These are phyloP conservation scores for Drosophila arizonae DNA, from an alignment of 1,140 invertebrate species.

Conservation along the genomic window DNA sequence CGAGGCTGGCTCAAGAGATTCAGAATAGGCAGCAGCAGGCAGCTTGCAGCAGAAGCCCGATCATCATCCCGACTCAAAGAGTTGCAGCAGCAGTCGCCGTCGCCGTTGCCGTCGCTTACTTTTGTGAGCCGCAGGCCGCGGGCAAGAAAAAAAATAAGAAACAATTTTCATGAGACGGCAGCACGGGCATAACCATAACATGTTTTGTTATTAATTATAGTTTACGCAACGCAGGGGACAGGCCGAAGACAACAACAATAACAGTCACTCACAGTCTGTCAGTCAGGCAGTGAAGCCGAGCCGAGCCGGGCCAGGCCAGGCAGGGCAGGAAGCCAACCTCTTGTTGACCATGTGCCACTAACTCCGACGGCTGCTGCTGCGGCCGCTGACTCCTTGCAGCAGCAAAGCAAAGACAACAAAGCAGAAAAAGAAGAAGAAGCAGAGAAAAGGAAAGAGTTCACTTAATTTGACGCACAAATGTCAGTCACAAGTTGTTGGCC, in stretches of 20 bases:
- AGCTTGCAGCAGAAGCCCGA: not conserved
- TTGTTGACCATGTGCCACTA: conserved; percentile 70
- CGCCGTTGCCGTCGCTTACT: conserved; percentile 31
- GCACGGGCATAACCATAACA: conserved; percentile 74
- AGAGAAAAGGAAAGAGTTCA: conserved; percentile 65
- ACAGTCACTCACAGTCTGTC: conserved; percentile 59
- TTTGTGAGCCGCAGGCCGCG: conserved; percentile 60
- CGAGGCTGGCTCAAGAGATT: conserved; percentile 20
- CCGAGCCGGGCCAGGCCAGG: not conserved
- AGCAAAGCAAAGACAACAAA: too few relatives aligned
- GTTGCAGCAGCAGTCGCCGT: not conserved
- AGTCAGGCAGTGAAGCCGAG: conserved; percentile 25
- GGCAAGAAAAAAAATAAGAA: conserved; percentile 63
- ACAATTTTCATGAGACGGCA: conserved; percentile 67
- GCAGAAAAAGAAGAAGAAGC: not conserved
- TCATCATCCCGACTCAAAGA: conserved; percentile 8
- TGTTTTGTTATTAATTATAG: conserved; percentile 82
- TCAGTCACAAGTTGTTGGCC: conserved; percentile 59
- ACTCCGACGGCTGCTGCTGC: conserved; percentile 3
- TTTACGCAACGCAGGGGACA: conserved; percentile 78
- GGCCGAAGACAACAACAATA: conserved; percentile 71
- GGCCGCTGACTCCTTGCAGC: conserved; percentile 23
- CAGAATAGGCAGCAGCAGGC: conserved; percentile 16
- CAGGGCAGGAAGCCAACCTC: conserved; percentile 53
- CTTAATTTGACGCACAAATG: conserved; percentile 82